Base-by-base conservation (phyloP, 2,797 vertebrate species). In the Vespertilio murinus region DNA sequence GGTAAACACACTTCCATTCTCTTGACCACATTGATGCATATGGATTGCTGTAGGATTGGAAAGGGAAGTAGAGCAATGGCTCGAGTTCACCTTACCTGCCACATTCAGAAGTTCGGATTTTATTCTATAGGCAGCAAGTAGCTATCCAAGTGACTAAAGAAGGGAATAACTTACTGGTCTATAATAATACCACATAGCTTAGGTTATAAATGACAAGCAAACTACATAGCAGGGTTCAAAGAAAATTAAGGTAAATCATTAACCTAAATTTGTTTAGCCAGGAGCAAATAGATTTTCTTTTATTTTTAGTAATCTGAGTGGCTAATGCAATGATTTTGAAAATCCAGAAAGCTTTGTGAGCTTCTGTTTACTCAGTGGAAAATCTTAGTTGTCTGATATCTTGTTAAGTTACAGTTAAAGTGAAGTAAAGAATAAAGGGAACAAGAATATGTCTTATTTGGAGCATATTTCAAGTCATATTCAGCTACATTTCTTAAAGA, bases 301-400 rank as follows among this genome's bases (percentile, higher is more conserved):
- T 92, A 65, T 61, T 89, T 94, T 87, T 80, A 84, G 20, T 87
- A 74, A 71, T 42, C 33, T 17, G 59, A 52, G 30, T 71, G 35
- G 42, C 59, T 81, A 80, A 33, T 86, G 38, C 30, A 73, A 90
- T 85, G 28, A 90, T 84, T 95, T 94, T 81, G 61, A 88, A 86
- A 93, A 61, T 92, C 61, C 10, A 88, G 40, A 81, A 35, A 87
- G 40, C 33, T 80, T 80, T 65, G 11, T 95, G 65, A 79, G 45
- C 9, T 83, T 89, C 30, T 79, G 1, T 90, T 82, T 91, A 95
- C 11, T 91, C 13, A 90, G 0, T 93, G 42, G 93, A 94, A 94
- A 94, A 49, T 71, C 13, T 64, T 79, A 75, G n/a, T 52, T 94
- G 40, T 52, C 35, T 85, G 47, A 28, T 88, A 54, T 75, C 35